These are phyloP conservation scores for Psittacula cyanocephala DNA, from an alignment of 2,113 vertebrate genomes.

Conservation along the genomic window DNA sequence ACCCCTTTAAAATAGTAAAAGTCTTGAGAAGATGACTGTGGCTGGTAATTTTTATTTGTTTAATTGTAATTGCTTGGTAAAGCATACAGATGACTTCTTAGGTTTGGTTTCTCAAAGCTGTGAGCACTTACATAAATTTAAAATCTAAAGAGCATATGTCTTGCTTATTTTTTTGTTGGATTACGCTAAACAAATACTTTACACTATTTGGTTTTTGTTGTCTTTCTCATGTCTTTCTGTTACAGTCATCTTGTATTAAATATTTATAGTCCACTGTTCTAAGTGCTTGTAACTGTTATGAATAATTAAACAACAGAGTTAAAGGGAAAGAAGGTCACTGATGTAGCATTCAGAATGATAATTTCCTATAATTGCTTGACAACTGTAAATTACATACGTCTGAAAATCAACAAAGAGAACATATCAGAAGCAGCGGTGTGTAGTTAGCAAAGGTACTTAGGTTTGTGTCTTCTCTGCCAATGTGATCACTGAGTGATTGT, in stretches of 20 bases:
- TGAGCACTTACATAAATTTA: not conserved
- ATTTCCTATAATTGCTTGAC: not conserved
- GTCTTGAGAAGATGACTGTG: not conserved
- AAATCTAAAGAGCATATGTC: not conserved
- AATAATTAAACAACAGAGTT: constrained; percentile 56
- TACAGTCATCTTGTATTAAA: constrained; percentile 33
- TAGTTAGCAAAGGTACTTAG: not conserved
- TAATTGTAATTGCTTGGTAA: not conserved
- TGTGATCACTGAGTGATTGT: not conserved
- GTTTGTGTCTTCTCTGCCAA: not conserved
- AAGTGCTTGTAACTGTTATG: constrained; percentile 49
- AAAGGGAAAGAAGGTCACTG: not conserved
- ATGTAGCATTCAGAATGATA: constrained; percentile 19
- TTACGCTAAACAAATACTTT: not conserved
- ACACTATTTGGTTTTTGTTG: not conserved
- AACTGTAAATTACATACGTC: not conserved
- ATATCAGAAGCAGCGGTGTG: not conserved
- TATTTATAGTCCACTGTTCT: constrained; percentile 54
- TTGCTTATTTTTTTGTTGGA: not conserved
- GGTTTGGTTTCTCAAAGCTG: not conserved
- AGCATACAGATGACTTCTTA: not conserved
- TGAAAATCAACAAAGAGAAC: not conserved
- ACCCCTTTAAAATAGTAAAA: not conserved
- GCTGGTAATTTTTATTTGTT: not conserved
- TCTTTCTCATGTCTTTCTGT: not conserved